These are phyloP conservation scores for Furcifer pardalis DNA, from an alignment of 2,797 vertebrate genomes.

Conservation along the genomic window DNA sequence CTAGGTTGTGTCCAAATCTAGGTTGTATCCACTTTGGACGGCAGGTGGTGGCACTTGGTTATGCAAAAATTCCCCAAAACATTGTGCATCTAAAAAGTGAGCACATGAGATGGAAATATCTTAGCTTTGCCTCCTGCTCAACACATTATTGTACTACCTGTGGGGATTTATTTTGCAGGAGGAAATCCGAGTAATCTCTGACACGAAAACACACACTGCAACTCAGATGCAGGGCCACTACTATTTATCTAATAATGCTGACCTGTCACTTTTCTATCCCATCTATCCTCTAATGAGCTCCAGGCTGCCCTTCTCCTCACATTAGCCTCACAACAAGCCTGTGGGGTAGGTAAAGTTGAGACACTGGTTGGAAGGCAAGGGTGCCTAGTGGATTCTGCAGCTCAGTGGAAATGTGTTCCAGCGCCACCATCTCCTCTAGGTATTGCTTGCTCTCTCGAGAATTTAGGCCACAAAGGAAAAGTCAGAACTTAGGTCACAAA, in stretches of 20 bases:
- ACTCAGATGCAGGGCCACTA: too few relatives aligned
- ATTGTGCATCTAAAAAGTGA: not conserved
- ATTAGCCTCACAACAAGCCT: not conserved
- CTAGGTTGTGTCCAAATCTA: not conserved
- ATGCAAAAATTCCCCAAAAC: not conserved
- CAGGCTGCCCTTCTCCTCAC: not conserved
- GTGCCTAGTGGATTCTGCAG: not conserved
- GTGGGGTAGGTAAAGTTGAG: not conserved
- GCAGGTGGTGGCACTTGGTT: too few relatives aligned
- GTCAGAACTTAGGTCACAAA: too few relatives aligned
- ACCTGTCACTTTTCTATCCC: too few relatives aligned
- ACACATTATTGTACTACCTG: not conserved
- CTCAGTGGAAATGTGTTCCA: not conserved
- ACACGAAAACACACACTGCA: too few relatives aligned
- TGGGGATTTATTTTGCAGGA: not conserved
- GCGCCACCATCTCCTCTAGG: not conserved
- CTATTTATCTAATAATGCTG: too few relatives aligned
- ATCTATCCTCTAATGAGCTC: not conserved
- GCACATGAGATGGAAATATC: not conserved
- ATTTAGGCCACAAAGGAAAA: too few relatives aligned
- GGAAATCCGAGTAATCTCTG: too few relatives aligned
- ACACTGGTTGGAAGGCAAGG: not conserved
- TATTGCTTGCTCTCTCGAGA: too few relatives aligned
- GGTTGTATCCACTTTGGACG: not conserved
- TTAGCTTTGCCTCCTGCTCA: not conserved